Percentiles rank a stretch among this genome's conserved stretches.
These are phyloP conservation scores for Morpho helenor DNA, from an alignment of 2,888 invertebrate genomes.

Conservation along the genomic window DNA sequence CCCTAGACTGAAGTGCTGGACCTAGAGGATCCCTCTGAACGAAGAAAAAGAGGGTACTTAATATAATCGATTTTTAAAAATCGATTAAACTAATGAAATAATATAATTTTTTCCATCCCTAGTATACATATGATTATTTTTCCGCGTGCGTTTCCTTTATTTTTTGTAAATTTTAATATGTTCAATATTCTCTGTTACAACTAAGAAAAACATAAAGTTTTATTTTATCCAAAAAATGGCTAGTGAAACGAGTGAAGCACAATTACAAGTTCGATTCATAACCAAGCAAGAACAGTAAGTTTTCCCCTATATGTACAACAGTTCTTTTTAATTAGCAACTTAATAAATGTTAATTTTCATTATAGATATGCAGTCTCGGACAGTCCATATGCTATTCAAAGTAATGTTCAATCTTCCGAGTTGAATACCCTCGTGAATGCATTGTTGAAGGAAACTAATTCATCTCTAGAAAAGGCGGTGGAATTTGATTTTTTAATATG, in stretches of 20 bases:
- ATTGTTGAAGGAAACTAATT: slow-evolving; percentile 80
- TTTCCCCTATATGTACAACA: not conserved
- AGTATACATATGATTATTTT: too few species aligned
- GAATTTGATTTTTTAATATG: slow-evolving; percentile 94
- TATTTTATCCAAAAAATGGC: slow-evolving; percentile 7
- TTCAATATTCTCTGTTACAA: not conserved
- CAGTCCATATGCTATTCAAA: slow-evolving; percentile 89
- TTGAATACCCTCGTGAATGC: slow-evolving; percentile 90
- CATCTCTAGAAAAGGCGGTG: slow-evolving; percentile 57
- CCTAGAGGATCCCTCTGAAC: too few species aligned
- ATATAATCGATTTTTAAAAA: not conserved
- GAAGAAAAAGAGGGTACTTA: too few species aligned
- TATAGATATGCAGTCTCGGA: slow-evolving; percentile 92
- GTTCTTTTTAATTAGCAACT: too few species aligned
- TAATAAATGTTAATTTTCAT: slow-evolving; percentile 7
- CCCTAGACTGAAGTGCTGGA: too few species aligned
- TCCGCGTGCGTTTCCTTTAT: slow-evolving; percentile 1
- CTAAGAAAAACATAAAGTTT: not conserved
- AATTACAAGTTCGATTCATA: slow-evolving; percentile 87
- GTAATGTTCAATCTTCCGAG: slow-evolving; percentile 82
- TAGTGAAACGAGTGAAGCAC: slow-evolving; percentile 62
- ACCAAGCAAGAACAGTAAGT: slow-evolving; percentile 91
- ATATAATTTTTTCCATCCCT: too few species aligned
- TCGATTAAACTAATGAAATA: too few species aligned
- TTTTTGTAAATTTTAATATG: not conserved